Evolutionary conservation across 2,113 vertebrate genomes (phyloP).

Genomic region (Colaptes auratus): DNA sequence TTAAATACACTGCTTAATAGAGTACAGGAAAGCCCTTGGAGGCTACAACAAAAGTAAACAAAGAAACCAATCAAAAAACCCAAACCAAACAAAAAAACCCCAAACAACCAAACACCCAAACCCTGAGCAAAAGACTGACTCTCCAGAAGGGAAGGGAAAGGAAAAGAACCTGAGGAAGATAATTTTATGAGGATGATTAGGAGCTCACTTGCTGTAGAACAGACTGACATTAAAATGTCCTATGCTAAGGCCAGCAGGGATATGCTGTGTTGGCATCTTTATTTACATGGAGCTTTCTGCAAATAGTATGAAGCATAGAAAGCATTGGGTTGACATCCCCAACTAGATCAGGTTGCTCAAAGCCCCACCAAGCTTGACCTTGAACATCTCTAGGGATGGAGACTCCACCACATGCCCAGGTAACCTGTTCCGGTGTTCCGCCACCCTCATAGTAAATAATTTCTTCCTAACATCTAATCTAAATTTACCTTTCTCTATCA

Average conservation of each 20-base stretch:
- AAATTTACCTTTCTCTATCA: no score
- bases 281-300: not conserved
- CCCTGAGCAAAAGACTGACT: not conserved
- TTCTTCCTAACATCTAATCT: no score
- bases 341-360: no score
- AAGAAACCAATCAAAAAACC: not conserved
- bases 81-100: not conserved
- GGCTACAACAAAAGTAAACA: not conserved
- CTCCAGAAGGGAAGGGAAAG: not conserved
- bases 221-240: not conserved
- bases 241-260: not conserved
- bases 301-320: not conserved
- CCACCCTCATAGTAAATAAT: no score
- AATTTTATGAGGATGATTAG: not conserved
- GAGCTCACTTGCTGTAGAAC: not conserved
- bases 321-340: no score
- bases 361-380: no score
- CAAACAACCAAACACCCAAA: not conserved
- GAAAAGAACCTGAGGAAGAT: not conserved
- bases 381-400: no score
- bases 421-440: no score
- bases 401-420: no score
- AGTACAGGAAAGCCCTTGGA: not conserved
- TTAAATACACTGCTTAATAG: not conserved
- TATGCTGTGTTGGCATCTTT: not conserved